Base-by-base conservation (phyloP, 2,113 vertebrate species). In the Penelope pileata region DNA sequence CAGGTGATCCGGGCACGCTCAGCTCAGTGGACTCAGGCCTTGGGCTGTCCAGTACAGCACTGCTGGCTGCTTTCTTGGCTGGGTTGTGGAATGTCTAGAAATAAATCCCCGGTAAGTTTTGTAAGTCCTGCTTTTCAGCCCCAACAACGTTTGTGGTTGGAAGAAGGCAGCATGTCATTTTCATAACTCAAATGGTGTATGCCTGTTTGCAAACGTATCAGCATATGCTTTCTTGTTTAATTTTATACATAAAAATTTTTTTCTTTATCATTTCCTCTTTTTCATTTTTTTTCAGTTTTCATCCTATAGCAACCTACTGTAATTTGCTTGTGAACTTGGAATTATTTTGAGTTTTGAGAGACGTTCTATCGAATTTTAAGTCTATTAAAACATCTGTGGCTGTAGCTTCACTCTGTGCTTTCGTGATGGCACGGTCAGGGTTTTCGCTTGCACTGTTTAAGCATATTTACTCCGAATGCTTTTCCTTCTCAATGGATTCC, bases 271-370 rank as follows among this genome's bases (percentile, higher is more conserved):
- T 54, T 40, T 24, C 24, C 40, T 12, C 6, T 47, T 40, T 19
- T 74, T 54, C 53, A 32, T 10, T 16, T 54, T 82, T 66, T 30
- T 83, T 34, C 12, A 42, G 9, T 77, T 94, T 32, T 70, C 17
- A 24, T 86, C 6, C 36, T 58, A 2, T 80, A 63, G 24, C 32
- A 63, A 10, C 59, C 30, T 75, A 29, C 10, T 67, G 21, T 83
- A 24, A 22, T 85, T 82, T 27, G 36, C 29, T 84, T 80, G 63
- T 47, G 34, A 74, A 64, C 22, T 10, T 24, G 66, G n/a, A 82
- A 83, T 83, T 83, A 69, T 90, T 89, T 85, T 69, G 73, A 82
- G n/a, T 81, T 92, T 87, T 43, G 74, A 59, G 45, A 91, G 67
- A 34, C 12, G 4, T 74, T 85, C 54, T 82, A n/a, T n/a, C n/a